phyloP scores from a whole-genome alignment of 2,888 invertebrate species.

The Chrysotoxum bicinctum region DNA sequence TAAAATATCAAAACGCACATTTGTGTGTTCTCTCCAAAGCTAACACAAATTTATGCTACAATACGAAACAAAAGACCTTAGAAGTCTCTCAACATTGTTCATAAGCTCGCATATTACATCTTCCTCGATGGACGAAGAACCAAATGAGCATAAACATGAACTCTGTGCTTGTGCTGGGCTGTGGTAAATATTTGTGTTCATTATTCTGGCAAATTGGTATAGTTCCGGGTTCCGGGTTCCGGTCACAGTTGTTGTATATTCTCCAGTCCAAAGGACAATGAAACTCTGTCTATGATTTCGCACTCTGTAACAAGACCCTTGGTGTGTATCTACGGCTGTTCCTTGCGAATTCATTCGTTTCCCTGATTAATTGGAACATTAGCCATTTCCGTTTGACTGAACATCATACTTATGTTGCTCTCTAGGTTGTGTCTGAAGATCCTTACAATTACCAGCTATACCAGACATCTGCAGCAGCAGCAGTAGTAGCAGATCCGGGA shows the following conservation, averaged over 20 bases:
- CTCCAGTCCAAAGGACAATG: background rate
- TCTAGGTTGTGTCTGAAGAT: slow-evolving; percentile 34
- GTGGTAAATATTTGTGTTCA: slow-evolving; percentile 59
- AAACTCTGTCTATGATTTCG: slow-evolving; percentile 1
- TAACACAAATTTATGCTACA: background rate
- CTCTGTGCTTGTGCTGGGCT: slow-evolving; percentile 46
- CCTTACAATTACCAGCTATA: background rate
- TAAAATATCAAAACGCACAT: background rate
- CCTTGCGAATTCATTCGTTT: slow-evolving; percentile 38
- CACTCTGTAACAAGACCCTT: background rate
- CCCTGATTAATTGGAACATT: slow-evolving; percentile 68
- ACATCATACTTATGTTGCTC: slow-evolving; percentile 55
- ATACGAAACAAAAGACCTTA: background rate
- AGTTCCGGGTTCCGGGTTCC: slow-evolving; percentile 51
- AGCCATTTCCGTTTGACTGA: slow-evolving; percentile 62
- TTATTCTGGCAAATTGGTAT: slow-evolving; percentile 53
- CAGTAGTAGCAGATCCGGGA: background rate
- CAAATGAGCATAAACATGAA: slow-evolving; percentile 64
- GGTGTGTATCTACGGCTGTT: background rate
- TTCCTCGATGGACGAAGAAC: slow-evolving; percentile 29
- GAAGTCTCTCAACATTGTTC: background rate
- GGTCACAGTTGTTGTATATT: background rate
- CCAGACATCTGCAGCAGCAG: slow-evolving; percentile 2
- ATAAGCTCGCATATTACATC: slow-evolving; percentile 45
- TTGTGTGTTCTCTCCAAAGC: background rate